Conservation (phyloP, 2,797 vertebrate genomes). For the Pogoniulus pusillus region DNA sequence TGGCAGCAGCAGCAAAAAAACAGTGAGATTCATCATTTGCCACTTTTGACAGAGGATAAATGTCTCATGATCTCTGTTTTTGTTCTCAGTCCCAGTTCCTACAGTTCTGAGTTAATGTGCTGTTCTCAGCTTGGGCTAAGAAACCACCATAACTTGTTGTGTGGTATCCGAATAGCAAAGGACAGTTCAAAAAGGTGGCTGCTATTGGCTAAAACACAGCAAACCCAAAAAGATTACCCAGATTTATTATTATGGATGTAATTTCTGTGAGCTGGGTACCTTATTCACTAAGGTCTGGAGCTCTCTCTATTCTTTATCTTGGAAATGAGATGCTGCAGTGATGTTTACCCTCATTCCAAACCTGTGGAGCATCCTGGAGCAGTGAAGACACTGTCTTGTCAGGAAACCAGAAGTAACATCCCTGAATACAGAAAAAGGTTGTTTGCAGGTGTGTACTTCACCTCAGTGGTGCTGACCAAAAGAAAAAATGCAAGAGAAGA, state of each 20-base stretch:
- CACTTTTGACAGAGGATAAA: neutral
- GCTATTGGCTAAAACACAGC: neutral
- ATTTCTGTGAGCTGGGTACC: neutral
- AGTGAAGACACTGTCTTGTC: neutral
- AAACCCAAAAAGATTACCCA: neutral
- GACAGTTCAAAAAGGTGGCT: neutral
- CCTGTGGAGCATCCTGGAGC: neutral
- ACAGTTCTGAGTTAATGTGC: neutral
- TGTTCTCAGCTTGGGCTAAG: neutral
- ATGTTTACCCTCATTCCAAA: neutral
- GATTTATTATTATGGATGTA: neutral
- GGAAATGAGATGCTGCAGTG: neutral
- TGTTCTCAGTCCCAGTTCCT: neutral
- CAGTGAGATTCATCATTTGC: neutral
- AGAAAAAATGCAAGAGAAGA: neutral
- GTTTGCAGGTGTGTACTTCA: neutral
- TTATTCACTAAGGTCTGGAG: neutral
- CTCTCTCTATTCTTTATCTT: neutral
- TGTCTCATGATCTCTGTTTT: neutral
- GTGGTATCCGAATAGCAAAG: neutral
- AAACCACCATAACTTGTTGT: neutral
- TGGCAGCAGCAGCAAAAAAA: neutral
- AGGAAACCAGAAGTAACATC: neutral
- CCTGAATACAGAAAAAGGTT: neutral
- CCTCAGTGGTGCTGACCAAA: neutral